phyloP scores from a whole-genome alignment of 2,113 vertebrate genomes.

The Todiramphus chloris region DNA sequence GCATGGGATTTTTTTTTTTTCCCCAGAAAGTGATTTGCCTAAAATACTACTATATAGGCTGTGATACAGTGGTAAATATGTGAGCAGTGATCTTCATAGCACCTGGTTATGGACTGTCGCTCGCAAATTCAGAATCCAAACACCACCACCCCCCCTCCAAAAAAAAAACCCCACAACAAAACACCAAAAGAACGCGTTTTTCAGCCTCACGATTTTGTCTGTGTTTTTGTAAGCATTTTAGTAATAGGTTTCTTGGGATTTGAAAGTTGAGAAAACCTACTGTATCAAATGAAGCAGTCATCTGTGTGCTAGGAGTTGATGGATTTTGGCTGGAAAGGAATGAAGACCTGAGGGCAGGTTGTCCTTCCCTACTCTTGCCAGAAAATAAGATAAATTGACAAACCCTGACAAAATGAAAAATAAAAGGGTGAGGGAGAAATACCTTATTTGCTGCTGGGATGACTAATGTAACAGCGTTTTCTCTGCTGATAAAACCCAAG shows the following conservation, averaged over 20 bases:
- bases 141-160: not conserved
- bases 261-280: not conserved
- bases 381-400: not conserved
- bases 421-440: not conserved
- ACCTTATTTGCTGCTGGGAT: not conserved
- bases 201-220: not conserved
- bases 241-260: not conserved
- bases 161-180: not conserved
- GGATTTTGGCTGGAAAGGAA: not conserved
- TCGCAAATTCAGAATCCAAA: not conserved
- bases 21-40: not conserved
- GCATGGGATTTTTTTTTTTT: not conserved
- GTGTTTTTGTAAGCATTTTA: not conserved
- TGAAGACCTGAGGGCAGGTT: not conserved
- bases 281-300: not conserved
- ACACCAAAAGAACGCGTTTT: not conserved
- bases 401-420: not conserved
- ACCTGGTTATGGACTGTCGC: not conserved
- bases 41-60: not conserved
- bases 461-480: not conserved
- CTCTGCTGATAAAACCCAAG: not conserved
- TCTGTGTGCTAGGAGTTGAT: not conserved
- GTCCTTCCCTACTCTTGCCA: not conserved
- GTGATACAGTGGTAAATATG: not conserved
- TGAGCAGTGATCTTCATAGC: not conserved